Evolutionary conservation across 2,888 invertebrate species (phyloP).

Genomic region (Nineta flava): DNA sequence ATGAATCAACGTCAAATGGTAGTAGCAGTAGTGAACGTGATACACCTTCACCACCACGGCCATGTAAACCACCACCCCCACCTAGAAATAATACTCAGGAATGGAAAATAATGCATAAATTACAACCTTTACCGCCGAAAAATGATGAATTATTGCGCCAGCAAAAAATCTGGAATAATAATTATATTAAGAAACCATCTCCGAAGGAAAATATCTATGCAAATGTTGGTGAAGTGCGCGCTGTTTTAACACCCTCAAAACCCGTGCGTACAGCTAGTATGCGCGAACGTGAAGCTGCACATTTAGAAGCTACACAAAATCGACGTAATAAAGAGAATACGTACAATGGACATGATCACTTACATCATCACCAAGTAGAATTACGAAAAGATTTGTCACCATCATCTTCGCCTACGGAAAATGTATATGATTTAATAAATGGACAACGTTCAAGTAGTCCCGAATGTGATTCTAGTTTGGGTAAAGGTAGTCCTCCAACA

Average conservation of each 20-base stretch:
- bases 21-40: constrained; percentile 11
- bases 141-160: constrained; percentile 45
- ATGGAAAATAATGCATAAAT: constrained; percentile 42
- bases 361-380: constrained; percentile 14
- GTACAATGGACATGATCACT: constrained; percentile 10
- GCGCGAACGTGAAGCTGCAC: constrained; percentile 57
- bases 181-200: constrained; percentile 20
- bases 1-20: constrained; percentile 13
- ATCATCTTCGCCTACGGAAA: constrained; percentile 27
- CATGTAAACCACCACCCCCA: constrained; percentile 61
- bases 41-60: constrained; percentile 24
- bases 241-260: constrained; percentile 65
- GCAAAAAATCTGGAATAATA: constrained; percentile 31
- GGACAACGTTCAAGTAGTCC: constrained; percentile 50
- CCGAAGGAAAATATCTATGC: constrained; percentile 52
- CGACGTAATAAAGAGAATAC: constrained; percentile 11
- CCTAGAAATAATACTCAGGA: constrained; percentile 45
- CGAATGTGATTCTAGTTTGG: constrained; percentile 45
- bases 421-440: constrained; percentile 47
- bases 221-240: constrained; percentile 71
- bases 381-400: constrained; percentile 21
- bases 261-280: constrained; percentile 77
- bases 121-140: constrained; percentile 59
- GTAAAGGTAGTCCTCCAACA: constrained; percentile 25
- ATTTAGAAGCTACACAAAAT: constrained; percentile 28